A percentile compares a stretch with the other conserved stretches of the same genome.
These are phyloP conservation scores for Cremastinae sp. DNA, from an alignment of 2,888 invertebrate genomes.

Conservation along the genomic window DNA sequence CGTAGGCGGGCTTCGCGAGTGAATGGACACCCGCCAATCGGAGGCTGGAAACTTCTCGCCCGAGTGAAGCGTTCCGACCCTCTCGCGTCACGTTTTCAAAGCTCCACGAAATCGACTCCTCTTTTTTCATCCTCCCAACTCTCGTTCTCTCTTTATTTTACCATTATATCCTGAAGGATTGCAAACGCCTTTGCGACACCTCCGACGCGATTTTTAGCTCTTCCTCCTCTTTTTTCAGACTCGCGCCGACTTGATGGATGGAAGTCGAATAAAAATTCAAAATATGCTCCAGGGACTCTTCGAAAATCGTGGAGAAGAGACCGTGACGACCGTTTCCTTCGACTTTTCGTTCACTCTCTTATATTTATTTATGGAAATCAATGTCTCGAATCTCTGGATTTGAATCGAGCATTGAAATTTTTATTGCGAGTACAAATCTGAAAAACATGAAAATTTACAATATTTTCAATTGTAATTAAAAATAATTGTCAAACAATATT, in stretches of 20 bases:
- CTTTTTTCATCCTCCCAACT: slow-evolving; percentile 7
- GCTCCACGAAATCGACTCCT: slow-evolving; percentile 33
- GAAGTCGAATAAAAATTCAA: slow-evolving; percentile 30
- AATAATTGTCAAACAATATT: no score
- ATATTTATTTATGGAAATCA: no score
- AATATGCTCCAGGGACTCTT: neutral
- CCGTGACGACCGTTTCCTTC: no score
- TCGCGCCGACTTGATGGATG: slow-evolving; percentile 67
- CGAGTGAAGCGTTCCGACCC: slow-evolving; percentile 39
- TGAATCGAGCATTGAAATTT: no score
- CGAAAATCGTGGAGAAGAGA: no score
- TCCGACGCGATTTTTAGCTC: slow-evolving; percentile 23
- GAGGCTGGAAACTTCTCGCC: slow-evolving; percentile 64
- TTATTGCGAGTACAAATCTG: no score
- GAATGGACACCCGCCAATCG: slow-evolving; percentile 71
- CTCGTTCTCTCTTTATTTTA: slow-evolving; percentile 56
- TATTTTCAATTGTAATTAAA: no score
- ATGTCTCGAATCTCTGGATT: no score
- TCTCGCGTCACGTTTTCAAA: slow-evolving; percentile 40
- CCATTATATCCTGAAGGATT: slow-evolving; percentile 61
- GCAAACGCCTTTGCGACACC: slow-evolving; percentile 46
- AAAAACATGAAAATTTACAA: no score
- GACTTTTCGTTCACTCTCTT: no score
- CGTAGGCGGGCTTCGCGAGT: slow-evolving; percentile 72
- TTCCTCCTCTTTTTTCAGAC: slow-evolving; percentile 5